phyloP scores from a whole-genome alignment of 2,113 vertebrate genomes.

The Pungitius pungitius region DNA sequence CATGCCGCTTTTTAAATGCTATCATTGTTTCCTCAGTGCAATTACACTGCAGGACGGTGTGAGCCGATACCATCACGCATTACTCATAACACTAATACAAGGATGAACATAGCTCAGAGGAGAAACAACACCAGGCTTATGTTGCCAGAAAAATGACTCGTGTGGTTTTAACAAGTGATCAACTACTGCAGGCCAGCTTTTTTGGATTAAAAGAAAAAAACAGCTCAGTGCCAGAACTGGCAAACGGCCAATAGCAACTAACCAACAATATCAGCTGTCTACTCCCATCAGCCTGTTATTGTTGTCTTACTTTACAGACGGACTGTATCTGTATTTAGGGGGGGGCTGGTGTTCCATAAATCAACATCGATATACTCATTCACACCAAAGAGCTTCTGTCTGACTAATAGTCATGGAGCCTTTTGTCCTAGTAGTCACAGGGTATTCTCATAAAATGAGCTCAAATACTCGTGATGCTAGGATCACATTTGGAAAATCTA shows the following conservation, averaged over 20 bases:
- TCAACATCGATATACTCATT: conserved; percentile 22
- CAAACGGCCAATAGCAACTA: conserved; percentile 12
- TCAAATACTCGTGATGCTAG: neutral
- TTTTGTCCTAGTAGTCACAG: conserved; percentile 11
- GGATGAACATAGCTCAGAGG: conserved; percentile 5
- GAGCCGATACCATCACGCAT: neutral
- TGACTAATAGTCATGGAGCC: conserved; percentile 8
- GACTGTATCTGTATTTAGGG: conserved; percentile 18
- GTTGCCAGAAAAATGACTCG: conserved; percentile 12
- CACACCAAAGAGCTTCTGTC: conserved; percentile 18
- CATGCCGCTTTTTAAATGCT: neutral
- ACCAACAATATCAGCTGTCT: conserved; percentile 29
- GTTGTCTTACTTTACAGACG: conserved; percentile 19
- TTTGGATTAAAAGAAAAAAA: neutral
- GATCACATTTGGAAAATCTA: conserved; percentile 4
- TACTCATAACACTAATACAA: neutral
- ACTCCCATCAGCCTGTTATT: conserved; percentile 29
- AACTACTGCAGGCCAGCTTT: conserved; percentile 8
- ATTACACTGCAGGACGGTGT: neutral
- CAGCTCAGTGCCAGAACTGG: conserved; percentile 10
- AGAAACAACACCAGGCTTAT: conserved; percentile 16
- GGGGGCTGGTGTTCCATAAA: conserved; percentile 14
- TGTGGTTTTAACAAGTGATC: conserved; percentile 11
- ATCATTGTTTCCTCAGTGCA: neutral
- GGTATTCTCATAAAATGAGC: conserved; percentile 11